Percentiles rank a stretch among this genome's conserved stretches.
Evolutionary conservation across 2,888 invertebrate species (phyloP).

Genomic region (Rotaria socialis): DNA sequence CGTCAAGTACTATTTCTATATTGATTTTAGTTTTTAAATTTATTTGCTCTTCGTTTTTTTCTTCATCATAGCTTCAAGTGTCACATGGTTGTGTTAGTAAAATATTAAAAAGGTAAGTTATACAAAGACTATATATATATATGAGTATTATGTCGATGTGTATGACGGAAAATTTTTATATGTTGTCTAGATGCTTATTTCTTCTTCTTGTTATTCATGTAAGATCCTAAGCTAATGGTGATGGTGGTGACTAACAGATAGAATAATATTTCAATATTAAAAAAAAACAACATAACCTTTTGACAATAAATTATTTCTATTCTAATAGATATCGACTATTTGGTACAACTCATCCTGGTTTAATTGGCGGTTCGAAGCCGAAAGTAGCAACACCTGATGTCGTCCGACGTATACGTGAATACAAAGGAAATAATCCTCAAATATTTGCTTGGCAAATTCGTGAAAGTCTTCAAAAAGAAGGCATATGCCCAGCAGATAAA

Average conservation of each 20-base stretch:
- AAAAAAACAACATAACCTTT: too few species aligned
- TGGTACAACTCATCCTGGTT: slow-evolving; percentile 44
- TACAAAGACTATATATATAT: background rate
- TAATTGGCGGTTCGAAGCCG: slow-evolving; percentile 46
- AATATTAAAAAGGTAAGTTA: slow-evolving; percentile 42
- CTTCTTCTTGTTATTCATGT: background rate
- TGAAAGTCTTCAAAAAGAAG: slow-evolving; percentile 45
- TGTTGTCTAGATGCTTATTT: background rate
- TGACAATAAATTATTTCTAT: too few species aligned
- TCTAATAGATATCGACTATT: slow-evolving; percentile 40
- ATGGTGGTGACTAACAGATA: slow-evolving; percentile 4
- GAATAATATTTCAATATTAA: background rate
- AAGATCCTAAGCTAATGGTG: background rate
- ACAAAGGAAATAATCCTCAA: slow-evolving; percentile 46
- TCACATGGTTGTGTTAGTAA: slow-evolving; percentile 46
- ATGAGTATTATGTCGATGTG: background rate
- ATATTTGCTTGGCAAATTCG: slow-evolving; percentile 47
- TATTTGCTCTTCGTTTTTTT: background rate
- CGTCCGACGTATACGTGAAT: slow-evolving; percentile 45
- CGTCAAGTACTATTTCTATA: slow-evolving; percentile 20
- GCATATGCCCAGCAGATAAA: slow-evolving; percentile 44
- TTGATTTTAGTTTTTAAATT: background rate
- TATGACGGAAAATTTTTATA: background rate
- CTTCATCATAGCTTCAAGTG: slow-evolving; percentile 37
- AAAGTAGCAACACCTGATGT: slow-evolving; percentile 47